Evolutionary conservation across 1,140 invertebrate genomes (phyloP).

Genomic region (Arctopsyche grandis): DNA sequence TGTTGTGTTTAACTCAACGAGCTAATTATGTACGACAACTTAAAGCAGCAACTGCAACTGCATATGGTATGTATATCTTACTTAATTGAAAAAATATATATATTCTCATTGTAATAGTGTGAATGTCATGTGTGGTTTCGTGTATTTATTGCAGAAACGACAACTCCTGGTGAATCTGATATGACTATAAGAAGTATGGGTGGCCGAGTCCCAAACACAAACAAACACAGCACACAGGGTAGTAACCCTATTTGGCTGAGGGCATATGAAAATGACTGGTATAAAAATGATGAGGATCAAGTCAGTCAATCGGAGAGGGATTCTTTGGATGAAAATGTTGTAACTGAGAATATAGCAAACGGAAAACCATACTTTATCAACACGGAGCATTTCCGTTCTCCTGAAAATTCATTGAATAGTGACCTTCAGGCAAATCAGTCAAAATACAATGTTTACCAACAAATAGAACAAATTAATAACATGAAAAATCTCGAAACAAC

Average conservation of each 20-base stretch:
- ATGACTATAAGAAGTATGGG: constrained; percentile 75
- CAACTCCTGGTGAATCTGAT: constrained; percentile 74
- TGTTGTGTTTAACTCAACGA: constrained; percentile 83
- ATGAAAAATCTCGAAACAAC: constrained; percentile 88
- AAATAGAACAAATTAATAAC: constrained; percentile 71
- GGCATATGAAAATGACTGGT: constrained; percentile 95
- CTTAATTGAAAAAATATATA: background rate
- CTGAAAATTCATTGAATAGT: constrained; percentile 62
- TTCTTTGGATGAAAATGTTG: constrained; percentile 88
- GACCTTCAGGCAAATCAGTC: constrained; percentile 66
- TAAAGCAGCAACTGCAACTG: constrained; percentile 93
- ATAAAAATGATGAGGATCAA: constrained; percentile 86
- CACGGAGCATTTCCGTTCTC: constrained; percentile 65
- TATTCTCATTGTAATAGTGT: no score
- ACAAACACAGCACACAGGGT: constrained; percentile 92
- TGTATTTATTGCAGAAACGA: constrained; percentile 57
- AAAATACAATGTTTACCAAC: constrained; percentile 74
- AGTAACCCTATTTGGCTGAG: constrained; percentile 96
- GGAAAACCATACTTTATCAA: constrained; percentile 68
- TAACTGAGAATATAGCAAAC: constrained; percentile 71
- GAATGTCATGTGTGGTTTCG: no score
- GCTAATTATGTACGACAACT: constrained; percentile 85
- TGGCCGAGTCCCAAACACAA: constrained; percentile 89
- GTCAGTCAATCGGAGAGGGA: constrained; percentile 77
- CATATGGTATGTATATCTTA: constrained; percentile 77